These are phyloP conservation scores for Hippopotamus amphibius DNA, from an alignment of 2,113 vertebrate species.

Conservation along the genomic window DNA sequence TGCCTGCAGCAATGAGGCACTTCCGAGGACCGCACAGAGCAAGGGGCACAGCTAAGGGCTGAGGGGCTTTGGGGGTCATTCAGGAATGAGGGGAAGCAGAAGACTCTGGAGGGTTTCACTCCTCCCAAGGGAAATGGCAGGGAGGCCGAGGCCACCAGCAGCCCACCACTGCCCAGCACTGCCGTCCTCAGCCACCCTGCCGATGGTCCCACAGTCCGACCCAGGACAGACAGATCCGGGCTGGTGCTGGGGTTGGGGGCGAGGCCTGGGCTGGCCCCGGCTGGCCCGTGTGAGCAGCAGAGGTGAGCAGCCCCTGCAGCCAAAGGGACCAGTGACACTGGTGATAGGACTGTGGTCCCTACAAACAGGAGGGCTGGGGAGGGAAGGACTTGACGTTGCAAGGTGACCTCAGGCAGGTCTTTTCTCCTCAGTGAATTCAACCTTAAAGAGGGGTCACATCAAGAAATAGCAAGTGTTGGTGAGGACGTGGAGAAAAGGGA, in stretches of 20 bases:
- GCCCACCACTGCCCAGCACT: not conserved
- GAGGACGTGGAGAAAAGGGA: not conserved
- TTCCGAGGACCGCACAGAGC: accelerated
- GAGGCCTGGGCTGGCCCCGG: not conserved
- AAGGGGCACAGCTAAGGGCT: not conserved
- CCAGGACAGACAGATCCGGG: not conserved
- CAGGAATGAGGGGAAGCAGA: not conserved
- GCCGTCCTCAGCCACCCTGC: accelerated
- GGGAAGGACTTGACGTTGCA: not conserved
- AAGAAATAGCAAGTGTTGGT: not conserved
- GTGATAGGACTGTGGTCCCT: not conserved
- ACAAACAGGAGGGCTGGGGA: no score
- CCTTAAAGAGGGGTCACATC: not conserved
- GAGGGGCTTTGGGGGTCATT: not conserved
- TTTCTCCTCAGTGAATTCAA: not conserved
- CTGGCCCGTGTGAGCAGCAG: accelerated
- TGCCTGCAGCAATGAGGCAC: not conserved
- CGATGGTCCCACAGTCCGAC: accelerated
- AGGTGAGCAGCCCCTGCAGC: not conserved
- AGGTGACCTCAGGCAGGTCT: not conserved
- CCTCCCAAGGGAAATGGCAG: not conserved
- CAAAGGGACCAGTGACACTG: no score
- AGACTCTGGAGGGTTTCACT: not conserved
- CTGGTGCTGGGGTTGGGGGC: accelerated
- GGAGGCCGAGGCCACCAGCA: no score